phyloP scores from a whole-genome alignment of 2,113 vertebrate species.

The Montifringilla adamsi region DNA sequence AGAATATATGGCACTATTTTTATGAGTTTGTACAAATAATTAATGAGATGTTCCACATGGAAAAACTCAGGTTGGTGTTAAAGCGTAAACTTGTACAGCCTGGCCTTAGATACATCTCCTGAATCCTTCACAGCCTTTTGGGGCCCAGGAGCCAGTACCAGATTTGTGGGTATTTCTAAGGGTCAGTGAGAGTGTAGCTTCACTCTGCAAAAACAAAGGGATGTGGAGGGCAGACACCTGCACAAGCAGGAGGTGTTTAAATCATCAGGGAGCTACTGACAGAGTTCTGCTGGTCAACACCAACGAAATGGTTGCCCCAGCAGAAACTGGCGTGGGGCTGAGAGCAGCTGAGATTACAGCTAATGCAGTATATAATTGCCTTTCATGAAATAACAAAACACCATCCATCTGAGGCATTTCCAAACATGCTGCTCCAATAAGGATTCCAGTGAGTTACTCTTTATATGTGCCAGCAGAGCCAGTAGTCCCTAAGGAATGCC shows the following conservation, averaged over 20 bases:
- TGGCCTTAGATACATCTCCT: not conserved
- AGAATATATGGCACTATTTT: not conserved
- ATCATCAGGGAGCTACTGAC: not conserved
- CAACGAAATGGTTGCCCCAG: not conserved
- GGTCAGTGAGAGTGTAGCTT: not conserved
- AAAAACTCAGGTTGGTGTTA: not conserved
- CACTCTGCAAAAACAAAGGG: not conserved
- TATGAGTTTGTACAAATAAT: not conserved
- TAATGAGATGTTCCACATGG: not conserved
- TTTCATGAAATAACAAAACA: conserved; percentile 58
- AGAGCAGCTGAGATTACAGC: conserved; percentile 52
- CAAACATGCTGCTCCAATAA: conserved; percentile 44
- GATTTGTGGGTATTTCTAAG: not conserved
- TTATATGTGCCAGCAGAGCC: not conserved
- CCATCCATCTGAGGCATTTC: conserved; percentile 47
- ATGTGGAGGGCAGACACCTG: not conserved
- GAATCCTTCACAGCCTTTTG: not conserved
- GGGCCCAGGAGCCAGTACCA: not conserved
- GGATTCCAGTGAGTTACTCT: conserved; percentile 33
- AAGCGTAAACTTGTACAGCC: not conserved
- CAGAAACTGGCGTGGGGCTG: not conserved
- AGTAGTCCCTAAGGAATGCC: conserved; percentile 39
- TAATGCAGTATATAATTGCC: conserved; percentile 50
- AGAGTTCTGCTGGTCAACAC: not conserved
- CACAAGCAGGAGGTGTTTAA: not conserved